Percentiles rank a stretch among this genome's conserved stretches.
These are phyloP conservation scores for Corythoichthys intestinalis DNA, from an alignment of 2,113 vertebrate genomes.

Conservation along the genomic window DNA sequence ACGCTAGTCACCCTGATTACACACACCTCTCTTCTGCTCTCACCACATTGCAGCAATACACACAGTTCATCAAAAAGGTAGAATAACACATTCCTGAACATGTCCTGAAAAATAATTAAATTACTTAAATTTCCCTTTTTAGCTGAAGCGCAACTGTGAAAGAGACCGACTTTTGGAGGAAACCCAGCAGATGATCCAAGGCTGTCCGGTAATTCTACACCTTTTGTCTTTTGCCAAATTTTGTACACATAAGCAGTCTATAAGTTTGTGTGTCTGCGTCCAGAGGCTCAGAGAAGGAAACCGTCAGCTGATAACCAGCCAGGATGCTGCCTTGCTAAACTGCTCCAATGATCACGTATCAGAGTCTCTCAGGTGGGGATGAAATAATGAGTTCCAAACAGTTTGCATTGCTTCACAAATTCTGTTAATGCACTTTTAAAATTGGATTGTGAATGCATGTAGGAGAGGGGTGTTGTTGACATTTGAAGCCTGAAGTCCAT, in stretches of 20 bases:
- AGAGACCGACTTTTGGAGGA: slow-evolving; percentile 68
- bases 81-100: background rate
- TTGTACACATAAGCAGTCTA: no score
- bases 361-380: slow-evolving; percentile 74
- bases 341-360: slow-evolving; percentile 67
- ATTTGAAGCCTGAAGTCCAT: background rate
- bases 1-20: slow-evolving; percentile 71
- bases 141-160: slow-evolving; percentile 72
- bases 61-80: slow-evolving; percentile 76
- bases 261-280: slow-evolving; percentile 13
- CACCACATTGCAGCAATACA: slow-evolving; percentile 63
- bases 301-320: slow-evolving; percentile 75
- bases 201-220: slow-evolving; percentile 73
- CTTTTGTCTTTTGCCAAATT: background rate
- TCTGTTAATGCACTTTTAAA: background rate
- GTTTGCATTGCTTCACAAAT: background rate
- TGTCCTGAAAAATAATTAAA: background rate
- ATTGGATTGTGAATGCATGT: background rate
- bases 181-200: slow-evolving; percentile 69
- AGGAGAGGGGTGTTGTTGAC: background rate
- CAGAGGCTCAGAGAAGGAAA: slow-evolving; percentile 76
- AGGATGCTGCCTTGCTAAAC: slow-evolving; percentile 75
- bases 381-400: background rate
- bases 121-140: slow-evolving; percentile 10
- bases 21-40: slow-evolving; percentile 68